Conservation (phyloP, 2,797 vertebrate genomes). For the Premnoplex brunnescens region DNA sequence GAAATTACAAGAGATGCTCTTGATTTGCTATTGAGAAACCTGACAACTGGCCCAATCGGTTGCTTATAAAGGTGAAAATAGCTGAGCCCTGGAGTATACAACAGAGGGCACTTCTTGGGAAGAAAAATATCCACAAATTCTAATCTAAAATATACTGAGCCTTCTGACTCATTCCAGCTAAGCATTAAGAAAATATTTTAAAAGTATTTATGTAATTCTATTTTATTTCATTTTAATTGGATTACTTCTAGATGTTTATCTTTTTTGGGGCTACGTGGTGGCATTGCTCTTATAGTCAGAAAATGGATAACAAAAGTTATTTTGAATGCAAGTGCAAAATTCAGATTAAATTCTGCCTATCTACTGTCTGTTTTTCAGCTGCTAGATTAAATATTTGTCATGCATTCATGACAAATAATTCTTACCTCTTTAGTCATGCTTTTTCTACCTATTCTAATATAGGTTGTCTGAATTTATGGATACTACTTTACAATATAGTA, state of each 20-base stretch:
- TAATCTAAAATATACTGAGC: neutral
- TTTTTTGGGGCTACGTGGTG: neutral
- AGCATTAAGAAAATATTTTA: neutral
- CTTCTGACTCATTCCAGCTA: neutral
- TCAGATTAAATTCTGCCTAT: neutral
- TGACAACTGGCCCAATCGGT: neutral
- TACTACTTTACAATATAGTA: neutral
- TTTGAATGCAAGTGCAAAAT: neutral
- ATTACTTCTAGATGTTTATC: neutral
- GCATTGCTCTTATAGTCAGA: neutral
- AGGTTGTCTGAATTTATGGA: neutral
- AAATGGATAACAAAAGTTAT: neutral
- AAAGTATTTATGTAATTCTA: neutral
- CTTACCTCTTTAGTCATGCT: neutral
- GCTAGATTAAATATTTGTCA: neutral
- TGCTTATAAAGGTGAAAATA: neutral
- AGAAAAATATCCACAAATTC: neutral
- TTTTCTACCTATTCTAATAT: neutral
- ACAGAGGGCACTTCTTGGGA: neutral
- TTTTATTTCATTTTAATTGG: neutral
- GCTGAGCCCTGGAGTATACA: neutral
- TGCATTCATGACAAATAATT: too few species aligned
- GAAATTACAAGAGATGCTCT: neutral
- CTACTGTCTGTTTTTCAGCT: neutral
- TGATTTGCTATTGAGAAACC: neutral